phyloP scores from a whole-genome alignment of 1,140 invertebrate genomes.

The Aphelenchoides avenae region DNA sequence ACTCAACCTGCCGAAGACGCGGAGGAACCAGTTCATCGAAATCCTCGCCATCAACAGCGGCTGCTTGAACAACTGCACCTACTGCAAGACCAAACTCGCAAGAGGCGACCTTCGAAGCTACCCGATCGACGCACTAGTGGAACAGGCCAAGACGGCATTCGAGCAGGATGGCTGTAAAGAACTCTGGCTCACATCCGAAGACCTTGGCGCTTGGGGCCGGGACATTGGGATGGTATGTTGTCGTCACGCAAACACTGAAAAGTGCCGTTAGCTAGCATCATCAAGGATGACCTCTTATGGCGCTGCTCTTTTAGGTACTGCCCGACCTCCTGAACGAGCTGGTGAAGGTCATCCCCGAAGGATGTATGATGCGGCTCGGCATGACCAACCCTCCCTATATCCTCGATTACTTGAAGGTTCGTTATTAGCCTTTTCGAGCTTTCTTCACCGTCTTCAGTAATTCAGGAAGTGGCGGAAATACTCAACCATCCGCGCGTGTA shows the following conservation, averaged over 20 bases:
- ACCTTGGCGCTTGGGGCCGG: conserved; percentile 90
- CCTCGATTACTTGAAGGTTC: conserved; percentile 77
- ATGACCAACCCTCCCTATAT: conserved; percentile 88
- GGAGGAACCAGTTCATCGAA: conserved; percentile 90
- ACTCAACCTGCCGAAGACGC: conserved; percentile 77
- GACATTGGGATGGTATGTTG: conserved; percentile 75
- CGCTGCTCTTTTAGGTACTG: conserved; percentile 63
- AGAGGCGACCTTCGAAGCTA: conserved; percentile 91
- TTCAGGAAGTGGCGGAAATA: conserved; percentile 78
- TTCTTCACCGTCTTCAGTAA: conserved; percentile 18
- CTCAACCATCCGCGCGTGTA: conserved; percentile 84
- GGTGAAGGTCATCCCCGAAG: conserved; percentile 82
- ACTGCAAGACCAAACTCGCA: conserved; percentile 94
- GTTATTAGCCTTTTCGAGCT: conserved; percentile 13
- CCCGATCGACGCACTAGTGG: conserved; percentile 67
- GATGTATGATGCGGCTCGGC: conserved; percentile 68
- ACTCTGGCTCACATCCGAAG: conserved; percentile 97
- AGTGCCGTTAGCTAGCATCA: neutral
- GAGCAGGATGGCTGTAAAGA: conserved; percentile 82
- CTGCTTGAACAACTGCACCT: conserved; percentile 95
- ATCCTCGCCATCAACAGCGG: conserved; percentile 97
- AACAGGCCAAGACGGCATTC: conserved; percentile 71
- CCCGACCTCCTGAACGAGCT: conserved; percentile 79
- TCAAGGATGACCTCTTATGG: neutral
- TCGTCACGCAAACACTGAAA: conserved; percentile 11